A percentile compares a stretch with the other conserved stretches of the same genome.
phyloP scores from a whole-genome alignment of 2,797 vertebrate genomes.

The Masticophis lateralis region DNA sequence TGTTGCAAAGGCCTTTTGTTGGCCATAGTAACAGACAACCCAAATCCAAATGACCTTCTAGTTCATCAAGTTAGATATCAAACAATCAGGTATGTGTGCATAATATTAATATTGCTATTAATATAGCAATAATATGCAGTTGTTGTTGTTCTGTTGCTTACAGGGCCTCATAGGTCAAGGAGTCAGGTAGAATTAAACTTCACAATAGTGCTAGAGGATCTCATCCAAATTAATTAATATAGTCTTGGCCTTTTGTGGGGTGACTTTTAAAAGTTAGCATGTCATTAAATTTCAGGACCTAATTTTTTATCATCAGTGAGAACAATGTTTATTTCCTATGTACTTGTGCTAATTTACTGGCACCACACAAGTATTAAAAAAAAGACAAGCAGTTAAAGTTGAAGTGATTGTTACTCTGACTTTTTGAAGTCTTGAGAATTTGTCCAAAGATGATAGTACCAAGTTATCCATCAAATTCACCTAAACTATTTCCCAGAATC shows the following conservation, averaged over 20 bases:
- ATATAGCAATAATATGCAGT: conserved; percentile 1
- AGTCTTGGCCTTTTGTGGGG: conserved; percentile 6
- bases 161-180: not conserved
- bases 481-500: not conserved
- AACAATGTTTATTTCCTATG: conserved; percentile 23
- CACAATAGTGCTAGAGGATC: not conserved
- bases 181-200: not conserved
- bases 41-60: not conserved
- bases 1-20: conserved; percentile 40
- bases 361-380: conserved; percentile 16
- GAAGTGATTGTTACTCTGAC: not conserved
- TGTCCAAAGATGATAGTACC: not conserved
- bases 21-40: conserved; percentile 4
- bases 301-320: conserved; percentile 38
- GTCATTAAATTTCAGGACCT: conserved; percentile 38
- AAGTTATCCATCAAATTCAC: not conserved
- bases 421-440: not conserved
- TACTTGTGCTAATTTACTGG: conserved; percentile 20
- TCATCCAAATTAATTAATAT: conserved; percentile 13
- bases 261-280: conserved; percentile 19
- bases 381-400: conserved; percentile 5
- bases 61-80: not conserved
- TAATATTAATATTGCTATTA: conserved; percentile 20
- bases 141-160: not conserved
- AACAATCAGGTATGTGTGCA: not conserved